Percentiles rank a stretch among this genome's conserved stretches.
Evolutionary conservation across 1,140 invertebrate genomes (phyloP).

Genomic region (Drosophila varians): DNA sequence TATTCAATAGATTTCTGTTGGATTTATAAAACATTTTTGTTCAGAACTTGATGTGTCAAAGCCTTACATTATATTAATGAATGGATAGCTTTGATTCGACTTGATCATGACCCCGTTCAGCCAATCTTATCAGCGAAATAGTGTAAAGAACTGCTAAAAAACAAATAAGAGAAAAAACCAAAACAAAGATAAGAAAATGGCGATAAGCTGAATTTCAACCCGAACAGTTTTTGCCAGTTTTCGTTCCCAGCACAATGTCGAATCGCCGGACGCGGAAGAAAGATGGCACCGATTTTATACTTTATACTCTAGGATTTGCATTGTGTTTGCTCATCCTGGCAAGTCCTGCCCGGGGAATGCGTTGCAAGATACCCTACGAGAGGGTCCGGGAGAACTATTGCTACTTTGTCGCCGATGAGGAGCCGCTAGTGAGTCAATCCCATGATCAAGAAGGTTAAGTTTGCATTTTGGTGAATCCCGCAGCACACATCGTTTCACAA

Average conservation of each 20-base stretch:
- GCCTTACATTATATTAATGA: background rate
- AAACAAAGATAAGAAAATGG: conserved; percentile 20
- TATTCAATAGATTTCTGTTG: too few species aligned
- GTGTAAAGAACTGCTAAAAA: conserved; percentile 6
- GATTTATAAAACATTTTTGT: too few species aligned
- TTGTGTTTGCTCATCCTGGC: conserved; percentile 7
- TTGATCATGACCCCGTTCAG: conserved; percentile 30
- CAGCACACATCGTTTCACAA: conserved; percentile 69
- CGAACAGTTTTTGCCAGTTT: conserved; percentile 27
- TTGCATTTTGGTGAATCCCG: background rate
- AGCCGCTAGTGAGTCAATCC: conserved; percentile 48
- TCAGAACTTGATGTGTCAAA: too few species aligned
- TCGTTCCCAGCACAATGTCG: conserved; percentile 33
- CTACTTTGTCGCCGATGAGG: conserved; percentile 48
- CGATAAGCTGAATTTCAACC: conserved; percentile 23
- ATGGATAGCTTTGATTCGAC: conserved; percentile 2
- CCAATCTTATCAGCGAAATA: conserved; percentile 17
- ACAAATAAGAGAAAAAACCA: background rate
- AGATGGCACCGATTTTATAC: background rate
- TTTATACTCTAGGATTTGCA: background rate
- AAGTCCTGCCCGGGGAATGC: conserved; percentile 6
- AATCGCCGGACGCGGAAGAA: conserved; percentile 28
- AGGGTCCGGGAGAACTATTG: conserved; percentile 63
- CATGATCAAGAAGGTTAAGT: background rate
- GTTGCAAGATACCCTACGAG: conserved; percentile 60